Evolutionary conservation across 2,797 vertebrate genomes (phyloP).

Genomic region (Hafferia zeledoni): DNA sequence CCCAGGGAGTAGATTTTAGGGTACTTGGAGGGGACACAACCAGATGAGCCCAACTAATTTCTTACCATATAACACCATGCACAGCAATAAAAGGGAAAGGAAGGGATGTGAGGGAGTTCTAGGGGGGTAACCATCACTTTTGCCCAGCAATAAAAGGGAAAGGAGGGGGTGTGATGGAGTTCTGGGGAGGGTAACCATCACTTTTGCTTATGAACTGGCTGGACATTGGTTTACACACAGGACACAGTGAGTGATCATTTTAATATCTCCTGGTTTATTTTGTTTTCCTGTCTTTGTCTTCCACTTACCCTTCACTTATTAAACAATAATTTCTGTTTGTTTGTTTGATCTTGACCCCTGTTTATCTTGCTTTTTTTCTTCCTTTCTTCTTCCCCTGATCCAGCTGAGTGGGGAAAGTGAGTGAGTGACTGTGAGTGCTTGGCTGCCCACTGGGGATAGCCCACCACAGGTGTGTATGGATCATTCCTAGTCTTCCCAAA

Average conservation of each 20-base stretch:
- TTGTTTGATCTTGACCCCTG: background rate
- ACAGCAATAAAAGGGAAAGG: background rate
- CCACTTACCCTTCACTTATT: background rate
- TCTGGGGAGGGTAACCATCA: too few relatives aligned
- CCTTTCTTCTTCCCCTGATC: background rate
- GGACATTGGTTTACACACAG: fast-evolving
- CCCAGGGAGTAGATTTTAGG: background rate
- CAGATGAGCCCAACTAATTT: background rate
- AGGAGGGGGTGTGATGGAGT: too few relatives aligned
- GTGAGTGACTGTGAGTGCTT: background rate
- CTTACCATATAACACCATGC: too few relatives aligned
- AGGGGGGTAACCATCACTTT: background rate
- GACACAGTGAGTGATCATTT: background rate
- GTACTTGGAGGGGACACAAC: background rate
- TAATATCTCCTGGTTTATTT: background rate
- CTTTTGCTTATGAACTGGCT: background rate
- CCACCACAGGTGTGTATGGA: background rate
- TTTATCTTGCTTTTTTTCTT: background rate
- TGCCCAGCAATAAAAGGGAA: background rate
- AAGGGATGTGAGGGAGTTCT: background rate
- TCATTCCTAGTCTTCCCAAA: background rate
- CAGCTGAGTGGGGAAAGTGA: fast-evolving
- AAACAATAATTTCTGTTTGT: background rate
- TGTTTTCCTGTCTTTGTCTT: background rate
- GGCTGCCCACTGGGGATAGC: background rate